phyloP scores from a whole-genome alignment of 2,797 vertebrate species.

The Mus caroli region DNA sequence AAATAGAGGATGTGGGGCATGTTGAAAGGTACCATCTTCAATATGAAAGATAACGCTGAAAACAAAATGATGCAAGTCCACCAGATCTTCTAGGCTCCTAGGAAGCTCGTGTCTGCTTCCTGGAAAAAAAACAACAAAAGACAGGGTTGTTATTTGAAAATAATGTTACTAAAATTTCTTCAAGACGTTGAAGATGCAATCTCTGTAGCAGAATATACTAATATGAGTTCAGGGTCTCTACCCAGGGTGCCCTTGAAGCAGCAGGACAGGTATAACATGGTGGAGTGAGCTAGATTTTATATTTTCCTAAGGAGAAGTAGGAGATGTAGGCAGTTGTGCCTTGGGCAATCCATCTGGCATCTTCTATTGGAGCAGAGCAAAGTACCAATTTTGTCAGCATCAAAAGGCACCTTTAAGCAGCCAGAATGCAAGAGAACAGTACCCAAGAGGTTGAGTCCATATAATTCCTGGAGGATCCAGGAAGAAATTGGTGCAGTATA shows the following conservation, averaged over 20 bases:
- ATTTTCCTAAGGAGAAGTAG: neutral
- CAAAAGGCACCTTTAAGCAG: neutral
- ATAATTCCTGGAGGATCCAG: neutral
- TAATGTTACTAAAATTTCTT: constrained; percentile 27
- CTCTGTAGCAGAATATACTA: neutral
- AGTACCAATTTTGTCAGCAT: neutral
- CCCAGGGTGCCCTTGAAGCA: neutral
- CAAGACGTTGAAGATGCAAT: neutral
- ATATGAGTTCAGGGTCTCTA: neutral
- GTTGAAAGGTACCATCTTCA: neutral
- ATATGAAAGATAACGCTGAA: neutral
- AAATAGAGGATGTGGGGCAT: neutral
- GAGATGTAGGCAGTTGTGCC: neutral
- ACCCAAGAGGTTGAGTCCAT: neutral
- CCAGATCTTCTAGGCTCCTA: neutral
- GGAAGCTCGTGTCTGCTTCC: neutral
- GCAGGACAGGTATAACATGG: too few relatives aligned
- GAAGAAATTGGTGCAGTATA: neutral
- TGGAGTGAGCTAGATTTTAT: neutral
- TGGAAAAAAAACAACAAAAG: constrained; percentile 10
- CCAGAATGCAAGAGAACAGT: neutral
- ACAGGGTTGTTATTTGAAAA: neutral
- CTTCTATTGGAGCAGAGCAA: neutral
- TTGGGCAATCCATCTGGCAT: neutral
- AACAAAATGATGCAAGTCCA: neutral